Base-by-base conservation (phyloP, 2,113 vertebrate species). In the Electrona antarctica region DNA sequence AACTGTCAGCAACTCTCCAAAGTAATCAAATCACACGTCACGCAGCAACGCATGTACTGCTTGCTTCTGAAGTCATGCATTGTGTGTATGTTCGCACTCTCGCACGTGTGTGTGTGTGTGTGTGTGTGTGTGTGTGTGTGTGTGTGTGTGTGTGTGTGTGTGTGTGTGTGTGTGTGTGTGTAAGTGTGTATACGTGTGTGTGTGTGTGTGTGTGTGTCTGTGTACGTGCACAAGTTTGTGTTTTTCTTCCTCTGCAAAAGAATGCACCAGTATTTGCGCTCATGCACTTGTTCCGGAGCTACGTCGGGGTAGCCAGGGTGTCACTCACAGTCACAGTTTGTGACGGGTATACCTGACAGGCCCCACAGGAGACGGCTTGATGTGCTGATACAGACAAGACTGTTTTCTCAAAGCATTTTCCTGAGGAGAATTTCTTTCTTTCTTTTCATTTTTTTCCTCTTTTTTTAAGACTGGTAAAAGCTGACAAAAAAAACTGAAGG, bases 331-430 rank as follows among this genome's bases (percentile, higher is more conserved):
- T 88, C 84, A 84, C 69, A 74, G 70, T 74, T 69, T 77, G 77
- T 89, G 90, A 90, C 61, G 71, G 83, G 75, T 71, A 80, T 75
- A 41, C 33, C 52, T 88, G 87, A 90, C 88, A 88, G 82, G 80
- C 67, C 88, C 84, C 85, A 69, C 77, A 82, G 87, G 84, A 86
- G 76, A 80, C 64, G 3, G 69, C 68, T 65, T 82, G 84, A 90
- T 86, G 80, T 89, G 89, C 88, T 90, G 89, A 88, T 86, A 60
- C 78, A 81, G 83, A 86, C 79, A 88, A 83, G 75, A 83, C 83
- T 79, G 69, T 75, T 83, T 85, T 78, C 81, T 77, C 69, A 10
- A 64, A 58, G 54, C 14, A 12, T 13, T 63, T n/a, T 69, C 14
- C 33, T 41, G 33, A 41, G 33, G 3, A 41, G 33, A 41, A 41